Evolutionary conservation across 2,888 invertebrate genomes (phyloP), one percentile per base, ranked within the genome.

Genomic region (Globia sparganii): DNA sequence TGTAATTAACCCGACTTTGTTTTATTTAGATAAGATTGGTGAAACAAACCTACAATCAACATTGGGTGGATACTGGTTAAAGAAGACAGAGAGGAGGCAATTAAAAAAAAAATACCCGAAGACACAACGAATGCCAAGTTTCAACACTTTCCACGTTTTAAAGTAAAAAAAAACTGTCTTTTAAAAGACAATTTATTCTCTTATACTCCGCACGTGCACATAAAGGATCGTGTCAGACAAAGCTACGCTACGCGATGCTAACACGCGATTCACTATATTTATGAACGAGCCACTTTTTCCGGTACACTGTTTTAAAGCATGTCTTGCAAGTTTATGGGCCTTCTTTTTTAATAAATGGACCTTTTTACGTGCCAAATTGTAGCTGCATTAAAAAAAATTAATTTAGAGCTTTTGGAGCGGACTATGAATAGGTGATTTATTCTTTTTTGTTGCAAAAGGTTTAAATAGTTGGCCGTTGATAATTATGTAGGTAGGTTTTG

Each of bases 221-320:
- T 69, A 84, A 81, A 72, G 64, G 49, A 59, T 58, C 53, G 64
- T 69, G 78, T 74, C 66, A 64, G 64, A 81, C 78, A 84, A 81
- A 75, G 81, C 75, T 62, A 73, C 21, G 66, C 83, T 83, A 81
- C 28, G 72, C 72, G 65, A 61, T 11, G 62, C 69, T 28, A 84
- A 49, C 81, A 84, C 83, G 84, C 83, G 62, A 84, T 59, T 53
- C 65, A 28, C 68, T 4, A 78, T 77, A 78, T 84, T 72, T 81
- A 84, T 75, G 78, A 64, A 72, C 72, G 66, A 72, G 46, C 69
- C 78, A 75, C 78, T 84, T 84, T 80, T 84, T 78, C 84, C 84
- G 66, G 78, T 59, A 72, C 79, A 83, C 58, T 77, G 65, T 83
- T 80, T 77, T 59, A 81, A 84, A 67, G 66, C 66, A 84, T 81